These are phyloP conservation scores for Rhingia rostrata DNA, from an alignment of 2,888 invertebrate genomes.

Conservation along the genomic window DNA sequence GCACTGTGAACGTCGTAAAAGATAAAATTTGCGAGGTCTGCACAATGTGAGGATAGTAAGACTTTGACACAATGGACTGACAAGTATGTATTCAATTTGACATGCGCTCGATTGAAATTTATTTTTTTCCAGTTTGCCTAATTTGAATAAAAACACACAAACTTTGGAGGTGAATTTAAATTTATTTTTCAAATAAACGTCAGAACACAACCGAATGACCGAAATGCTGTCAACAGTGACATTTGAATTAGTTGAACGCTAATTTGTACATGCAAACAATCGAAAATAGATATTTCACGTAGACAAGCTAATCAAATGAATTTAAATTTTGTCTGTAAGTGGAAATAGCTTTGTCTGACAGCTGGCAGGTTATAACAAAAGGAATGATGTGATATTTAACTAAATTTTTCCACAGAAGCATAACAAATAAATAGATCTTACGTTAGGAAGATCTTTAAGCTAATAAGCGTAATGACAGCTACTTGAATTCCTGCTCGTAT, in stretches of 20 bases:
- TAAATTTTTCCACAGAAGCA: neutral
- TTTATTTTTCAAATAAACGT: constrained; percentile 25
- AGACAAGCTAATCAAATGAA: constrained; percentile 18
- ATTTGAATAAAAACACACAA: constrained; percentile 6
- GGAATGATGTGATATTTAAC: neutral
- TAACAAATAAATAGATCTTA: neutral
- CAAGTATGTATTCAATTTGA: constrained; percentile 19
- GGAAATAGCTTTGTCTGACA: constrained; percentile 16
- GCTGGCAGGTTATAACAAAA: neutral
- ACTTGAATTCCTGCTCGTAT: neutral
- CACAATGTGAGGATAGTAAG: neutral
- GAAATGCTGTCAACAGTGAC: constrained; percentile 27
- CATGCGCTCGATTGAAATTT: neutral
- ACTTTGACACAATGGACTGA: constrained; percentile 14
- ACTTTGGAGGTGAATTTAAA: constrained; percentile 11
- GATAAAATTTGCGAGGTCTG: constrained; percentile 21
- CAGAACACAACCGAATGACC: constrained; percentile 3
- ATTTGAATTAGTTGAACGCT: constrained; percentile 24
- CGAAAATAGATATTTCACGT: constrained; percentile 20
- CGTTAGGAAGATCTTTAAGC: neutral
- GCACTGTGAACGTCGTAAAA: constrained; percentile 9
- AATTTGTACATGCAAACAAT: constrained; percentile 19
- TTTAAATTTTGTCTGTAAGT: constrained; percentile 4
- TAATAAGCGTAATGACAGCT: constrained; percentile 11
- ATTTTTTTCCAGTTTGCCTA: neutral